Evolutionary conservation across 2,113 vertebrate species (phyloP).

Genomic region (Tragelaphus scriptus): DNA sequence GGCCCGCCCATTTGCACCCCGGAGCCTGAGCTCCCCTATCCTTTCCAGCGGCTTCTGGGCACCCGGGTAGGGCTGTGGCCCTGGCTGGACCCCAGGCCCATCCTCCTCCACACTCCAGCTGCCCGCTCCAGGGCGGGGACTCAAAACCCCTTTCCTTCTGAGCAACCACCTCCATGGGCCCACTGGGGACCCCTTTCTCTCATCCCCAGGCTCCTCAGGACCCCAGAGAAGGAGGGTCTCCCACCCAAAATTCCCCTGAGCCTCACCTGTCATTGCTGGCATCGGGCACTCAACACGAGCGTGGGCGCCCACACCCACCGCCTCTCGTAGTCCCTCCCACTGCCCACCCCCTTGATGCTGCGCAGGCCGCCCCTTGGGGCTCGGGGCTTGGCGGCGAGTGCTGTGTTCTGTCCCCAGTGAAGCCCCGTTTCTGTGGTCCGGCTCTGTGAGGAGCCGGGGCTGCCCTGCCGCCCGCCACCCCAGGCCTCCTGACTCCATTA

Average conservation of each 20-base stretch:
- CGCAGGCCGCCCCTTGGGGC: background rate
- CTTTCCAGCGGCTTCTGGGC: background rate
- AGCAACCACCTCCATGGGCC: background rate
- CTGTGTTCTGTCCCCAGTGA: slow-evolving; percentile 49
- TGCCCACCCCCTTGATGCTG: background rate
- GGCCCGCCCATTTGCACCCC: background rate
- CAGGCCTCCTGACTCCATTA: slow-evolving; percentile 66
- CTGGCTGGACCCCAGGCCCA: background rate
- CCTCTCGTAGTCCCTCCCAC: background rate
- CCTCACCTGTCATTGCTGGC: slow-evolving; percentile 9
- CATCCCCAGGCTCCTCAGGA: background rate
- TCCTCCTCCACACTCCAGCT: background rate
- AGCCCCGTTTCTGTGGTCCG: background rate
- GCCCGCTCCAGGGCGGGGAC: background rate
- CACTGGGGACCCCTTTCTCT: background rate
- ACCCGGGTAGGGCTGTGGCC: background rate
- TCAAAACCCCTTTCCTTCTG: background rate
- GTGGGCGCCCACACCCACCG: background rate
- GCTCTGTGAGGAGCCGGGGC: background rate
- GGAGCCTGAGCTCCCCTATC: slow-evolving; percentile 43
- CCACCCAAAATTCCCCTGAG: background rate
- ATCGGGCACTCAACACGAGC: background rate
- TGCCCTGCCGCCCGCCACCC: background rate
- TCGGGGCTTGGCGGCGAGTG: background rate
- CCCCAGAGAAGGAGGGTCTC: background rate